Evolutionary conservation across 2,888 invertebrate genomes (phyloP), one percentile per base, ranked within the genome.

Genomic region (Ommatoiulus sabulosus): DNA sequence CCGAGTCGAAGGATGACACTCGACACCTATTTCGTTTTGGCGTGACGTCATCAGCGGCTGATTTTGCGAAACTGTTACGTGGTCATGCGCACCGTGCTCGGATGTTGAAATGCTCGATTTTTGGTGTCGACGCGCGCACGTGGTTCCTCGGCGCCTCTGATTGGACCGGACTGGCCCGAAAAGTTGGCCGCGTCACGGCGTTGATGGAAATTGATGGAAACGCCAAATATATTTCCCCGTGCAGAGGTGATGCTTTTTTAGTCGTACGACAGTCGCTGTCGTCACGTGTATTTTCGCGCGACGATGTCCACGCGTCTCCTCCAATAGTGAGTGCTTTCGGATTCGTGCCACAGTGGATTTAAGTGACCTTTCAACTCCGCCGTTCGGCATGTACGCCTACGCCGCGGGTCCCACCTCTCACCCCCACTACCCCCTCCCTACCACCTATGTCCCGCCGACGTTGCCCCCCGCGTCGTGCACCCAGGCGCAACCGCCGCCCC

Each of bases 361-460:
- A 80, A 80, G 80, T 80, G 80, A 80, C 80, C 80, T 72, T 72
- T 72, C 72, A 24, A 72, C 72, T 24, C 72, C 20, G 72, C 72
- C 72, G 72, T 20, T 80, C 15, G 44, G 86, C 44, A 86, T 86
- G 86, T 86, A 86, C 48, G 86, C 86, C 8, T 86, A 86, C 48
- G 86, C 86, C 12, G 86, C 86, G n/a, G 86, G 86, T 17, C 44
- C 86, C 44, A n/a, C 86, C 12, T n/a, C 85, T 3, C 85, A 85
- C 44, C 85, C 85, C 44, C 85, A 85, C 44, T 85, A 86, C 24
- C 48, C 86, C 86, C 86, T 86, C 17, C 44, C 86, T n/a, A 86
- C 86, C 46, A 86, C 86, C 86, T 86, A 86, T 44, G 86, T 86
- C 44, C 86, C 86, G 44, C 46, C 86, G 20, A 44, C 86, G 20